Evolutionary conservation across 2,888 invertebrate species (phyloP).

Genomic region (Lysandra bellargus): DNA sequence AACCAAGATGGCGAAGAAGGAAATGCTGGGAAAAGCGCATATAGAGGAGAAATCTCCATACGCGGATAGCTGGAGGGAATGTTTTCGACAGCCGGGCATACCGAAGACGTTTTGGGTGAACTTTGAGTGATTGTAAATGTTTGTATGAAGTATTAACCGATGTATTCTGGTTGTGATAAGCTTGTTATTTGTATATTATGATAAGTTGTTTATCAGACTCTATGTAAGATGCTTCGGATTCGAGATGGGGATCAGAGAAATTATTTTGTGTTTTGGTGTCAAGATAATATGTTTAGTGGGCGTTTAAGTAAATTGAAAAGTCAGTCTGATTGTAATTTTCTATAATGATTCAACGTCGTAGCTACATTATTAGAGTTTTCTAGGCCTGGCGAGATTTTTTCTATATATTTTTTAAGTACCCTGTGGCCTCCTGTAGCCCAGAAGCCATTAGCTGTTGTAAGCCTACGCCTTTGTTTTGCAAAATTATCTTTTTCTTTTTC

Average conservation of each 20-base stretch:
- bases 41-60: conserved; percentile 82
- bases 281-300: neutral
- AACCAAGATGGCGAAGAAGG: conserved; percentile 85
- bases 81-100: conserved; percentile 76
- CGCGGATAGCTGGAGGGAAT: conserved; percentile 82
- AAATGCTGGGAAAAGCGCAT: conserved; percentile 83
- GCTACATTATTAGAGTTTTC: too few species aligned
- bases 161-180: neutral
- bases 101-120: conserved; percentile 82
- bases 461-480: neutral
- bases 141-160: neutral
- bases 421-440: too few species aligned
- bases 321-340: neutral
- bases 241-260: too few species aligned
- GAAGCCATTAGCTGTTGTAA: too few species aligned
- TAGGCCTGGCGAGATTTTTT: too few species aligned
- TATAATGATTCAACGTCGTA: neutral
- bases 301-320: neutral
- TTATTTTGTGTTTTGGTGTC: neutral
- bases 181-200: neutral
- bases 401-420: too few species aligned
- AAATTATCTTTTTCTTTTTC: neutral
- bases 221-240: neutral
- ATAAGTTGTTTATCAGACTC: neutral
- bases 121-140: conserved; percentile 64